These are phyloP conservation scores for Parnassius smintheus DNA, from an alignment of 2,888 invertebrate species.

Conservation along the genomic window DNA sequence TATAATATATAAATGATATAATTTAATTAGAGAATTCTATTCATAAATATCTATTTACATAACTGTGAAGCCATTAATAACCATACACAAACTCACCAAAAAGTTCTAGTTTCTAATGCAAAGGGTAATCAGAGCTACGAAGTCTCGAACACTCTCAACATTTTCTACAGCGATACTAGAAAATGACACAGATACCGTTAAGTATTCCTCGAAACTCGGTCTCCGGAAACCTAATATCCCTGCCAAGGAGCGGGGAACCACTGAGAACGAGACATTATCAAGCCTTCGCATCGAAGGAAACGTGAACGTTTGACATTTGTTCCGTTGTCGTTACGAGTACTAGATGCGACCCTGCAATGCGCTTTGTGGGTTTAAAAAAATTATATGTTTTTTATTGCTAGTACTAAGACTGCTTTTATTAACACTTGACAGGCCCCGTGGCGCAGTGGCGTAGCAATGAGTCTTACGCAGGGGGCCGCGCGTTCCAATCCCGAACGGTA, in stretches of 20 bases:
- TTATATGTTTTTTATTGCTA: too few relatives aligned
- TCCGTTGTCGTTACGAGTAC: conserved; percentile 29
- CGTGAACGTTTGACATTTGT: conserved; percentile 39
- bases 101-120: conserved; percentile 19
- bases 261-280: conserved; percentile 33
- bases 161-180: conserved; percentile 22
- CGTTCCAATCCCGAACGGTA: too few relatives aligned
- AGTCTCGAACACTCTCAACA: conserved; percentile 16
- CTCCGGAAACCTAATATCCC: conserved; percentile 25
- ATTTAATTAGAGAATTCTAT: too few relatives aligned
- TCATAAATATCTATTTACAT: too few relatives aligned
- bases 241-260: conserved; percentile 6
- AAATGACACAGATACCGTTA: conserved; percentile 20
- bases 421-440: too few relatives aligned
- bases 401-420: too few relatives aligned
- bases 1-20: too few relatives aligned
- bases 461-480: too few relatives aligned
- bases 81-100: conserved; percentile 4
- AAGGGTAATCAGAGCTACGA: conserved; percentile 18
- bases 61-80: neutral
- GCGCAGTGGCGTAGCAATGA: too few relatives aligned
- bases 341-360: neutral
- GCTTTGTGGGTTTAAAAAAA: too few relatives aligned
- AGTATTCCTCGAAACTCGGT: conserved; percentile 21
- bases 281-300: conserved; percentile 33